phyloP scores from a whole-genome alignment of 2,888 invertebrate genomes.

The Dicyrtoma fusca region DNA sequence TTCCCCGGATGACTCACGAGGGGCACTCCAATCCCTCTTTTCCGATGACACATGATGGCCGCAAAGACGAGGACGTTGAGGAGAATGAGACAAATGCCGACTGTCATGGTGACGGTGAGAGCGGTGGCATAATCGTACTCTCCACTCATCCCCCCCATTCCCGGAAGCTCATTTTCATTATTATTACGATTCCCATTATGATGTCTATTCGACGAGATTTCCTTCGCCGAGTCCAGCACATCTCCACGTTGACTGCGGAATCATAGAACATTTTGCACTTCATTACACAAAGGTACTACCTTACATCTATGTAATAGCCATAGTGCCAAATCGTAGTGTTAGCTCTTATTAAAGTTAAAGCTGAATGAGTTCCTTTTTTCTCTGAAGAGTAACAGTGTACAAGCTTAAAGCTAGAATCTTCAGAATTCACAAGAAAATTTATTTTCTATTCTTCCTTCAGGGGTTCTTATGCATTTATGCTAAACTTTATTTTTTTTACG shows the following conservation, averaged over 20 bases:
- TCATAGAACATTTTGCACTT: background rate
- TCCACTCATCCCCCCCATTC: conserved; percentile 36
- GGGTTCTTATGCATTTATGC: no score
- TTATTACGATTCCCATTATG: conserved; percentile 1
- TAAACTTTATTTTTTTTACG: no score
- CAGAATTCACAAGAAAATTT: no score
- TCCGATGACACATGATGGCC: conserved; percentile 57
- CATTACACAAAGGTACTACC: background rate
- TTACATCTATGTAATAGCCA: background rate
- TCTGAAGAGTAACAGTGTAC: no score
- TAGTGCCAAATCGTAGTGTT: no score
- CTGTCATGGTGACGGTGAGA: conserved; percentile 56
- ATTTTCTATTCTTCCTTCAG: no score
- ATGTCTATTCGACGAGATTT: conserved; percentile 20
- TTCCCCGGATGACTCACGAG: conserved; percentile 41
- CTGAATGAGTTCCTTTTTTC: no score
- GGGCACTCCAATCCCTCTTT: conserved; percentile 52
- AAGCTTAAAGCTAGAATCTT: no score
- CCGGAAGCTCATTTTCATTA: conserved; percentile 34
- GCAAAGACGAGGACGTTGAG: conserved; percentile 56
- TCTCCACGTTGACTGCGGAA: conserved; percentile 7
- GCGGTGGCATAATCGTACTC: conserved; percentile 57
- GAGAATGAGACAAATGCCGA: conserved; percentile 56
- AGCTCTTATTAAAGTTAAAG: no score
- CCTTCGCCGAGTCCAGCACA: conserved; percentile 23